Conservation (phyloP, 2,797 vertebrate genomes). For the Danio tinwini region DNA sequence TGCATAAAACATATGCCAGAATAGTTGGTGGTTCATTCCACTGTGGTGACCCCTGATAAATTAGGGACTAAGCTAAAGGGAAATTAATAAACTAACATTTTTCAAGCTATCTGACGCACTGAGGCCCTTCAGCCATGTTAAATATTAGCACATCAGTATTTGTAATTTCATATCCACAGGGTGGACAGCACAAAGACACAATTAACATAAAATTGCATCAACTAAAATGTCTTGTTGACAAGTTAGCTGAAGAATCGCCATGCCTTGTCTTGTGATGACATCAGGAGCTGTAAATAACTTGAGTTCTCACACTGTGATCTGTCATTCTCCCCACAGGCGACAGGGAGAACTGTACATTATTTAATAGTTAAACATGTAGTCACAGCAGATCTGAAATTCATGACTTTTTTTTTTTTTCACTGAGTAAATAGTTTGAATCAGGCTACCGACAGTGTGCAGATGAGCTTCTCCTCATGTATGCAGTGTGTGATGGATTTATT, state of each 20-base stretch:
- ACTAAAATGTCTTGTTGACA: neutral
- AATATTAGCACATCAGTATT: conserved; percentile 3
- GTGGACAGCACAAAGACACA: neutral
- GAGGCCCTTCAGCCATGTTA: neutral
- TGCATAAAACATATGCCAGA: too few species aligned
- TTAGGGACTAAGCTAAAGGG: too few species aligned
- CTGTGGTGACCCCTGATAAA: too few species aligned
- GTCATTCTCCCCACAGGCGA: conserved; percentile 39
- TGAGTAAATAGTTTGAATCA: conserved; percentile 24
- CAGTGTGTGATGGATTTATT: conserved; percentile 13
- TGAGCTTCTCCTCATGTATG: neutral
- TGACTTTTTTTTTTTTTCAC: neutral
- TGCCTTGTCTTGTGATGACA: conserved; percentile 27
- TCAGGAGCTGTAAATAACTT: conserved; percentile 37
- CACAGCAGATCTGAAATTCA: conserved; percentile 14
- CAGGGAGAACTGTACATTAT: conserved; percentile 44
- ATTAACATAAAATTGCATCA: neutral
- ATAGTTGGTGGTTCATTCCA: too few species aligned
- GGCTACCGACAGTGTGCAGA: neutral
- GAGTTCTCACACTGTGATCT: conserved; percentile 38
- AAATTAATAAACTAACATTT: too few species aligned
- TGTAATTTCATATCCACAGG: neutral
- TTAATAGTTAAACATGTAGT: conserved; percentile 45
- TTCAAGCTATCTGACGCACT: neutral
- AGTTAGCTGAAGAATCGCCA: conserved; percentile 5